Conservation (phyloP, 2,888 invertebrate species). For the Cephus pygmeus region DNA sequence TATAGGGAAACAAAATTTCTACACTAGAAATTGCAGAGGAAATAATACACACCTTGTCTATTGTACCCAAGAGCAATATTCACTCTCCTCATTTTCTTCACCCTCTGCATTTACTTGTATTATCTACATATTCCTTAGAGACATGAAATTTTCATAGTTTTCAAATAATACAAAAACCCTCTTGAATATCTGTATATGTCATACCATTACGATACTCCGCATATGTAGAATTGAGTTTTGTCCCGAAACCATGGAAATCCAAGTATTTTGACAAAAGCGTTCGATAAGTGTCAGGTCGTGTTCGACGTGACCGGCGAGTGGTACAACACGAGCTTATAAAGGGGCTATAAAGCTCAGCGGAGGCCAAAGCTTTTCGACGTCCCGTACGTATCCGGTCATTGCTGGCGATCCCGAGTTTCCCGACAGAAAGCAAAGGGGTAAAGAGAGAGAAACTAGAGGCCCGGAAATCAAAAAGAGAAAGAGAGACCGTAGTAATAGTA, state of each 20-base stretch:
- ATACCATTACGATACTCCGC: background rate
- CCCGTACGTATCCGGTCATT: background rate
- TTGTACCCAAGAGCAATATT: too few species aligned
- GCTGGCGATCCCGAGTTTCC: background rate
- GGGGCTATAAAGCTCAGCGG: background rate
- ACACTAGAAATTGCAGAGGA: too few species aligned
- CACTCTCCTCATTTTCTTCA: too few species aligned
- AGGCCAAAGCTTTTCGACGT: background rate
- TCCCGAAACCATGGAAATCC: background rate
- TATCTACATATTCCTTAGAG: background rate
- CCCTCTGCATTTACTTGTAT: background rate
- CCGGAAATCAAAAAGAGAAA: constrained; percentile 13
- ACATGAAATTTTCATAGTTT: background rate
- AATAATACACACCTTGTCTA: too few species aligned
- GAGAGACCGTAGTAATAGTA: background rate
- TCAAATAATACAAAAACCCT: background rate
- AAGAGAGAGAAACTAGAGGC: constrained; percentile 4
- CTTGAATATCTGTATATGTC: background rate
- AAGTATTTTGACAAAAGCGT: background rate
- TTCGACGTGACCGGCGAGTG: background rate
- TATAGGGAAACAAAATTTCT: too few species aligned
- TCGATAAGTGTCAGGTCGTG: background rate
- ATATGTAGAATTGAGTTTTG: background rate
- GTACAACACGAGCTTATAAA: background rate
- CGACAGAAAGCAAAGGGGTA: background rate